Evolutionary conservation across 1,140 invertebrate species (phyloP), one percentile per base, ranked within the genome.

Genomic region (Lineus longissimus): DNA sequence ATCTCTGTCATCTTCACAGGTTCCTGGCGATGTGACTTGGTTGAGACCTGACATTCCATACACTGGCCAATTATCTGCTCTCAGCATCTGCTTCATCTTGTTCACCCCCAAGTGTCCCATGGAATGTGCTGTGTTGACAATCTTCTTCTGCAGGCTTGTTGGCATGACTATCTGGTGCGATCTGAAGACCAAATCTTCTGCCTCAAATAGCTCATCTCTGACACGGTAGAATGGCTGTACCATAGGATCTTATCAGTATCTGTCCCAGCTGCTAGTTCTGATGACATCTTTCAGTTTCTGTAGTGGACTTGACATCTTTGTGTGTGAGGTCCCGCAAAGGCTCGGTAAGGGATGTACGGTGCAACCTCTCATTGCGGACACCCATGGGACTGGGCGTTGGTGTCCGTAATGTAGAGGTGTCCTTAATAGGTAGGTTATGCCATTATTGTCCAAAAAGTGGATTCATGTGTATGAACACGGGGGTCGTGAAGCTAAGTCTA

Each of bases 391-490:
- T n/a, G n/a, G 71, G 68, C 59, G 36, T 25, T 56, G 69, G 59
- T 40, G 63, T 54, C 55, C 63, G 55, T 13, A 61, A 59, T 57
- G 65, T 55, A 25, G 68, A 61, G 25, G 66, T 73, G 29, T 69
- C 60, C 40, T 56, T 23, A 0, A 73, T 62, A 31, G 65, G 61
- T 19, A 64, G 68, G 55, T 65, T 61, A 13, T 74, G 43, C 41
- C 70, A 67, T 31, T 70, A 27, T 19, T 56, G 51, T 22, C 62
- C 66, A 54, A 73, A 70, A n/a, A n/a, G n/a, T n/a, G n/a, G n/a
- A n/a, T n/a, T n/a, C n/a, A n/a, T n/a, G n/a, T n/a, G n/a, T n/a
- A n/a, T n/a, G n/a, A n/a, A n/a, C n/a, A n/a, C n/a, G n/a, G n/a
- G n/a, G n/a, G n/a, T n/a, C n/a, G n/a, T n/a, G n/a, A n/a, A n/a